These are phyloP conservation scores for Dolichopus griseipennis DNA, from an alignment of 2,888 invertebrate species.

Conservation along the genomic window DNA sequence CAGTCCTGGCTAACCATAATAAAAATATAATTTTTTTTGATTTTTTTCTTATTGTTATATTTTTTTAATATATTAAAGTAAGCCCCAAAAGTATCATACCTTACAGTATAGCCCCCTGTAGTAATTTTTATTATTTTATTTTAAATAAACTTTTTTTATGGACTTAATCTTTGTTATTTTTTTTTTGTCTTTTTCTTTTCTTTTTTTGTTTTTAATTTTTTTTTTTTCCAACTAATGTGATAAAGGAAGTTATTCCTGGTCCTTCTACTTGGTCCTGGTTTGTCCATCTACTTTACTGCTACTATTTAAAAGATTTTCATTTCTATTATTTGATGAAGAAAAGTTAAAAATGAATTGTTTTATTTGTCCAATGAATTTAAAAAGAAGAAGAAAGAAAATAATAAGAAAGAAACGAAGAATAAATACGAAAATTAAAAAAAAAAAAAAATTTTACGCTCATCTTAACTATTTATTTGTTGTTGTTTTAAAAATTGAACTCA, in stretches of 20 bases:
- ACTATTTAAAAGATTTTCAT: neutral
- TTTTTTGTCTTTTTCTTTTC: neutral
- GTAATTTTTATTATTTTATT: neutral
- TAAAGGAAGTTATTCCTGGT: neutral
- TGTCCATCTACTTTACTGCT: no score
- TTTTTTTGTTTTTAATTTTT: no score
- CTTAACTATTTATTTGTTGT: no score
- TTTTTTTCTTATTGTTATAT: neutral
- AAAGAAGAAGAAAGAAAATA: neutral
- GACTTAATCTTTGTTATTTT: neutral
- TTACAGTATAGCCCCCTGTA: neutral
- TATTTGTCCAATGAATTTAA: neutral
- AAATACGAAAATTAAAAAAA: neutral
- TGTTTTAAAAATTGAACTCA: no score
- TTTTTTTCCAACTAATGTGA: neutral
- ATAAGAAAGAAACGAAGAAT: neutral
- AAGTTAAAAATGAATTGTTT: neutral
- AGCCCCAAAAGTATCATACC: neutral
- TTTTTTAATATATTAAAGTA: neutral
- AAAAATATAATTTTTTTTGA: neutral
- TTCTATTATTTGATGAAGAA: neutral
- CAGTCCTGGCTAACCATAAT: no score
- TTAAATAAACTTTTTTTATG: neutral
- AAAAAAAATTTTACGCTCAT: neutral
- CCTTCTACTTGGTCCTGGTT: neutral